A percentile compares a stretch with the other conserved stretches of the same genome.
Evolutionary conservation across 2,797 vertebrate species (phyloP).

Genomic region (Urocyon cinereoargenteus): DNA sequence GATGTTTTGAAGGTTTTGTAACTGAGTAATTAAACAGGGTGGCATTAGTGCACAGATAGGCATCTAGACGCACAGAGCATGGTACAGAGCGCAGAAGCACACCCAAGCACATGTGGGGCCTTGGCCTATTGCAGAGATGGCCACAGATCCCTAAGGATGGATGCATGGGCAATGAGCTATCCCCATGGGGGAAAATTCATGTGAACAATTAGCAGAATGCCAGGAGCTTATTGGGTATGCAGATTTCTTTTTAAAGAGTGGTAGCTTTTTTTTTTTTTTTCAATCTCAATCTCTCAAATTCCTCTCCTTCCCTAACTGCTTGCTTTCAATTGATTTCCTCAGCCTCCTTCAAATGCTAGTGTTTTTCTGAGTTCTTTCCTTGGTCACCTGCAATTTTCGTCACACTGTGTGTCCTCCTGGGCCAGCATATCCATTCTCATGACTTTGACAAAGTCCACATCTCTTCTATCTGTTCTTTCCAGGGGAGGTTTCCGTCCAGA

Average conservation of each 20-base stretch:
- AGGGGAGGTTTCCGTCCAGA: not conserved
- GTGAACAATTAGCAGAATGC: not conserved
- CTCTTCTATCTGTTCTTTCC: not conserved
- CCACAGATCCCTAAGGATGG: not conserved
- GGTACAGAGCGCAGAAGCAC: not conserved
- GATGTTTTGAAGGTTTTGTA: not conserved
- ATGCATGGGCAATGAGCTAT: not conserved
- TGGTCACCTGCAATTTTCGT: not conserved
- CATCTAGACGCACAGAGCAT: not conserved
- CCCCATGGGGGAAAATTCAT: not conserved
- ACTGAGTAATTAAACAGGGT: not conserved
- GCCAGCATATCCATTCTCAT: not conserved
- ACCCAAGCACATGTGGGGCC: not conserved
- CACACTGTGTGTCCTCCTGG: not conserved
- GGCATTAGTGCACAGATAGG: not conserved
- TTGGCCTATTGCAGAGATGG: not conserved
- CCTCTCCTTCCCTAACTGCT: not conserved
- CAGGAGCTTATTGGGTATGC: not conserved
- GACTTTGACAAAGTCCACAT: not conserved
- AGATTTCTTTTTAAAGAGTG: not conserved
- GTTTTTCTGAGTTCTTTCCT: not conserved
- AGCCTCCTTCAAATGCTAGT: not conserved
- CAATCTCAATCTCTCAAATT: not conserved
- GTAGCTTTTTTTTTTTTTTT: not conserved
- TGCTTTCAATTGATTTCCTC: not conserved